Conservation (phyloP, 2,888 invertebrate species). For the Subacronicta megacephala region DNA sequence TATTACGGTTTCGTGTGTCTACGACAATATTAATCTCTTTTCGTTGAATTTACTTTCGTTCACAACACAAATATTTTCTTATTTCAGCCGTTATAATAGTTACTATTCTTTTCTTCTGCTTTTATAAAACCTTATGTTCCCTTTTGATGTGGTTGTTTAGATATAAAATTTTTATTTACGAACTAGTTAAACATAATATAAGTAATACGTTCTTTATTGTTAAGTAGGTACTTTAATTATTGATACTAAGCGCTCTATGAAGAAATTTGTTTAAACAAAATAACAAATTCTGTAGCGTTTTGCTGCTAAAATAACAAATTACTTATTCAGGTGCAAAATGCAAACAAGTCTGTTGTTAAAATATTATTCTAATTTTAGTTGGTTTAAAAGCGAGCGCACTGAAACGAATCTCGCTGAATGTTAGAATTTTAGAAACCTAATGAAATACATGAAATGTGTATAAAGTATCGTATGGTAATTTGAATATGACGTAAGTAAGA, state of each 20-base stretch:
- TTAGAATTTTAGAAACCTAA: conserved; percentile 3
- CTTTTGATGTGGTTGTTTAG: conserved; percentile 24
- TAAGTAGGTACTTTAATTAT: background rate
- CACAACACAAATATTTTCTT: conserved; percentile 39
- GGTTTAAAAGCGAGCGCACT: background rate
- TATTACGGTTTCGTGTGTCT: conserved; percentile 72
- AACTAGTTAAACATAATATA: background rate
- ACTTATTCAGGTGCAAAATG: conserved; percentile 25
- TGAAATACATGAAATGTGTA: conserved; percentile 12
- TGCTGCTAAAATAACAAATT: conserved; percentile 25
- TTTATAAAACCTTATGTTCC: conserved; percentile 36
- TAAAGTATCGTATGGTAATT: conserved; percentile 38
- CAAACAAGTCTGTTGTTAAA: conserved; percentile 10
- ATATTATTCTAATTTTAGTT: conserved; percentile 7
- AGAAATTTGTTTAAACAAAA: conserved; percentile 6
- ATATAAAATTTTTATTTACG: conserved; percentile 9
- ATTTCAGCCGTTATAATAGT: conserved; percentile 26
- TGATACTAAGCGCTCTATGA: background rate
- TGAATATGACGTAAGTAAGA: conserved; percentile 53
- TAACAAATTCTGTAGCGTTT: conserved; percentile 13
- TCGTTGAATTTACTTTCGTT: conserved; percentile 44
- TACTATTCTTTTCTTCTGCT: too few relatives aligned
- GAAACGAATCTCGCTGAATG: conserved; percentile 4
- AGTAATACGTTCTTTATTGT: background rate
- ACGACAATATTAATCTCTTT: conserved; percentile 65